These are phyloP conservation scores for Nymphalis urticae DNA, from an alignment of 2,888 invertebrate genomes.

Conservation along the genomic window DNA sequence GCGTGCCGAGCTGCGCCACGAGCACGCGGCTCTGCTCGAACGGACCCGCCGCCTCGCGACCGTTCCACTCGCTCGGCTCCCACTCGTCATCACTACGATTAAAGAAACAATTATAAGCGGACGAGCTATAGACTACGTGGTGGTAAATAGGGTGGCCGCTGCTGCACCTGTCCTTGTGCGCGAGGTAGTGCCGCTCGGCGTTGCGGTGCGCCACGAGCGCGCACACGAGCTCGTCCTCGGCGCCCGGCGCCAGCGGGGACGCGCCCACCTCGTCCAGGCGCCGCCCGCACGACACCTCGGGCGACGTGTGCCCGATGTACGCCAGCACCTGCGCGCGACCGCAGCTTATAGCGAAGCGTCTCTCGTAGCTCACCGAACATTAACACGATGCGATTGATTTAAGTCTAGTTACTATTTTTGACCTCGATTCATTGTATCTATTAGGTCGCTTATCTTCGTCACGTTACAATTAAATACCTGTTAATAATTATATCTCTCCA, in stretches of 20 bases:
- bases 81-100: conserved; percentile 62
- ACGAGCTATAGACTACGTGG: neutral
- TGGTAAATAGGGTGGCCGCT: conserved; percentile 34
- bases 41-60: conserved; percentile 70
- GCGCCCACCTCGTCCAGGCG: conserved; percentile 90
- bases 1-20: conserved; percentile 94
- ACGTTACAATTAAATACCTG: too few relatives aligned
- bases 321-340: conserved; percentile 85
- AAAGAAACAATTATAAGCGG: neutral
- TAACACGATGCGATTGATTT: neutral
- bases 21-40: conserved; percentile 93
- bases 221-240: conserved; percentile 93
- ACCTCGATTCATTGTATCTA: too few relatives aligned
- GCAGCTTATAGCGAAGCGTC: too few relatives aligned
- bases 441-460: too few relatives aligned
- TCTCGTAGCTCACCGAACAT: neutral
- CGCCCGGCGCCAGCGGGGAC: conserved; percentile 86
- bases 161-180: conserved; percentile 60
- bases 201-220: conserved; percentile 92
- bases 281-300: conserved; percentile 88
- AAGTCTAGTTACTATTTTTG: neutral
- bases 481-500: too few relatives aligned
- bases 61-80: conserved; percentile 53
- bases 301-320: conserved; percentile 95
- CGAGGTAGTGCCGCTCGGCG: conserved; percentile 88